Evolutionary conservation across 2,888 invertebrate species (phyloP), one percentile per base, ranked within the genome.

Genomic region (Acrocyrtus sp.): DNA sequence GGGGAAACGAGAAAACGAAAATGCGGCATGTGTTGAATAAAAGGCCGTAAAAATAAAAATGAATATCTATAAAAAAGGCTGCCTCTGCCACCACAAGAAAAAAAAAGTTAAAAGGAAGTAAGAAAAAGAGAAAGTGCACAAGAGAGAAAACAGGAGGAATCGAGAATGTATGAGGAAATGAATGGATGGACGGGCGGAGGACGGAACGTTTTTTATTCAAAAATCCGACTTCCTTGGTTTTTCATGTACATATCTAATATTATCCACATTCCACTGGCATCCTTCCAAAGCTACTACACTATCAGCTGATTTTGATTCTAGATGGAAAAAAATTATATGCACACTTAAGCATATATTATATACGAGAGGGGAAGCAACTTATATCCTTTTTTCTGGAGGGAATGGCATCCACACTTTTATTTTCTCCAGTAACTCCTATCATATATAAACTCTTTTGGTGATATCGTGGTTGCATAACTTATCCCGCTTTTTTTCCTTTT

Each of bases 301-400:
- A 60, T 50, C 58, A 60, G 67, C 73, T 74, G 73, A 74, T 70
- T 70, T 70, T 70, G 69, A 70, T 70, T 70, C 69, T 43, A 62
- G 24, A 50, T 47, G 26, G 50, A 54, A 22, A 34, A 21, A 29
- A n/a, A n/a, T n/a, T n/a, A n/a, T n/a, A n/a, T n/a, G n/a, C n/a
- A n/a, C n/a, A n/a, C n/a, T n/a, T n/a, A n/a, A n/a, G n/a, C n/a
- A n/a, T n/a, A n/a, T n/a, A n/a, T n/a, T n/a, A n/a, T n/a, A n/a
- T n/a, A n/a, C n/a, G n/a, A n/a, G n/a, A n/a, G n/a, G n/a, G n/a
- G n/a, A n/a, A n/a, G n/a, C n/a, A n/a, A n/a, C n/a, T n/a, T n/a
- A n/a, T n/a, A 47, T 66, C 24, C 21, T 51, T 51, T 50, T 57
- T 39, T 57, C 21, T 48, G 6, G 27, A 58, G 34, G 24, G 47